Evolutionary conservation across 2,113 vertebrate genomes (phyloP), one percentile per base, ranked within the genome.

Genomic region (Caracal caracal): DNA sequence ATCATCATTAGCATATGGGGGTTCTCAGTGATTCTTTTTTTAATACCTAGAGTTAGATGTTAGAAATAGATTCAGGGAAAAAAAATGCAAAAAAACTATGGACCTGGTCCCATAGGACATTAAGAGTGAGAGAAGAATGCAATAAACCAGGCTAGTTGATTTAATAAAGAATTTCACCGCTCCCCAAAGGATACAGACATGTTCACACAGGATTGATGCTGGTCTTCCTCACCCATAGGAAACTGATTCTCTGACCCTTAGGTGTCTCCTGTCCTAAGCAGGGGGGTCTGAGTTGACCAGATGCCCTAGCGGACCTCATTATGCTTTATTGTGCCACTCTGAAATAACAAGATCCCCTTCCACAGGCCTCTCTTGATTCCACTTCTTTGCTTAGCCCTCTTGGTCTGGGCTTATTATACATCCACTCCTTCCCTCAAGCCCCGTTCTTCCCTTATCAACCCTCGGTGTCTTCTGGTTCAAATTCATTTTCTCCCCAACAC

Each of bases 401-500:
- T 88, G 9, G 16, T 71, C 66, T 71, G 79, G 85, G 87, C 33
- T 87, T 88, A 93, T 95, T 94, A 97, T 78, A 89, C 85, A 71
- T 35, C 70, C 56, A 78, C 28, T 96, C 65, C 91, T 81, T 96
- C 76, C 84, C 97, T 97, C 92, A 80, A 97, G 88, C 76, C 90
- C 90, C 47, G 88, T 93, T 98, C 95, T 98, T 98, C 97, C 12
- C 0, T 90, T 33, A 93, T 90, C 97, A 98, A 96, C 88, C 47
- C 19, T 98, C 84, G 93, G 93, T 97, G 95, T 98, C 95, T 96
- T 71, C 79, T 94, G 71, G 78, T 96, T 97, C 90, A 96, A 92
- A 95, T 97, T 97, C 91, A 97, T 94, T 96, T 97, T 95, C 85
- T 94, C 95, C 94, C 87, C 95, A 75, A 95, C 95, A 97, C 92